These are phyloP conservation scores for Erebia ligea DNA, from an alignment of 2,888 invertebrate genomes.

Conservation along the genomic window DNA sequence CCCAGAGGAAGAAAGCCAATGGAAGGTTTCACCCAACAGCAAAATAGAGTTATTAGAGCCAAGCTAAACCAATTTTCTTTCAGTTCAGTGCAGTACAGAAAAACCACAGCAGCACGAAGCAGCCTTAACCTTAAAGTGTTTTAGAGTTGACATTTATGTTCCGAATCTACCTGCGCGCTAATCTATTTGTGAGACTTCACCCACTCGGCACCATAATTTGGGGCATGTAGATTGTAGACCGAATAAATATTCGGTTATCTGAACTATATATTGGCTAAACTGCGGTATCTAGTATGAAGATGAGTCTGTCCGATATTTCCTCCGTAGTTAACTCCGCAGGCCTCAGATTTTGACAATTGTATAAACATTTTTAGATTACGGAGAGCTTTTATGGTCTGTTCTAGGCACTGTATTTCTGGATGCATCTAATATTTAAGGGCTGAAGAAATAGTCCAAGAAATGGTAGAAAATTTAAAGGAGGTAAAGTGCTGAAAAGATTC, in stretches of 20 bases:
- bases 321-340: constrained; percentile 9
- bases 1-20: too few species aligned
- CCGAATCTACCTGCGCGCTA: neutral
- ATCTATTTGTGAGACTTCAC: neutral
- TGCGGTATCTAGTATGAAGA: constrained; percentile 11
- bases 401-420: neutral
- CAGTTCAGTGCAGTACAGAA: too few species aligned
- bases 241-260: neutral
- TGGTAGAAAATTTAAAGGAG: neutral
- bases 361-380: constrained; percentile 11
- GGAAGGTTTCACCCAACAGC: too few species aligned
- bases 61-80: too few species aligned
- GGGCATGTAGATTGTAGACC: too few species aligned
- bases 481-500: neutral
- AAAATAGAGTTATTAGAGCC: too few species aligned
- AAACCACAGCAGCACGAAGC: too few species aligned
- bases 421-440: neutral
- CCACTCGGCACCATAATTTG: neutral
- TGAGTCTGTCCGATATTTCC: constrained; percentile 9
- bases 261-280: neutral
- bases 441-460: neutral
- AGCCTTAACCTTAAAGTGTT: too few species aligned
- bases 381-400: neutral
- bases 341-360: constrained; percentile 18
- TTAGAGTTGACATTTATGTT: too few species aligned